Percentiles rank a stretch among this genome's conserved stretches.
Evolutionary conservation across 2,888 invertebrate genomes (phyloP).

Genomic region (Creontiades dilutus): DNA sequence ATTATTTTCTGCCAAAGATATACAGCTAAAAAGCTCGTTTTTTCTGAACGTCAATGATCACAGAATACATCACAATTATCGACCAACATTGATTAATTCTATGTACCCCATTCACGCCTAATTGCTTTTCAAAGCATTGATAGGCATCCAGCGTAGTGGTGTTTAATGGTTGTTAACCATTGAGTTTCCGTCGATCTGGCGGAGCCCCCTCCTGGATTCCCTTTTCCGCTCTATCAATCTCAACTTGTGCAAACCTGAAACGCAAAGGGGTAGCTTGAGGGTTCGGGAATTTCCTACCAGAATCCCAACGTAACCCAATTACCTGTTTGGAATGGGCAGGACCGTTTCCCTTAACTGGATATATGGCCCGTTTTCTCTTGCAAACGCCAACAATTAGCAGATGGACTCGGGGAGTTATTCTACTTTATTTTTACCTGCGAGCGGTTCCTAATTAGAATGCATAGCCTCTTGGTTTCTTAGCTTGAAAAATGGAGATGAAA

Average conservation of each 20-base stretch:
- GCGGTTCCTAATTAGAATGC: too few species aligned
- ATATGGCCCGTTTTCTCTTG: conserved; percentile 35
- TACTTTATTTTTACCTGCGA: not conserved
- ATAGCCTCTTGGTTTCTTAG: too few species aligned
- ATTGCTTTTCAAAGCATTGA: too few species aligned
- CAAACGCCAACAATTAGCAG: not conserved
- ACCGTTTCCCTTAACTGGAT: conserved; percentile 34
- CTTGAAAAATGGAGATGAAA: too few species aligned
- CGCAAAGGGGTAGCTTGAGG: conserved; percentile 36
- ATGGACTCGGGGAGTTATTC: not conserved
- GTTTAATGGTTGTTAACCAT: not conserved
- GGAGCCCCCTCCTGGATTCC: not conserved
- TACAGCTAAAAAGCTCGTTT: too few species aligned
- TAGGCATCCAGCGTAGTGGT: too few species aligned
- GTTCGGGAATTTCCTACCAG: conserved; percentile 54
- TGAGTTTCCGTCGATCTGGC: not conserved
- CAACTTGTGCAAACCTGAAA: conserved; percentile 61
- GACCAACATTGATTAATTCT: too few species aligned
- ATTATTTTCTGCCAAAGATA: too few species aligned
- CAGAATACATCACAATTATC: too few species aligned
- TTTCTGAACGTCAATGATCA: too few species aligned
- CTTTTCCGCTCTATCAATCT: conserved; percentile 67
- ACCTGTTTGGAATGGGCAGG: conserved; percentile 38
- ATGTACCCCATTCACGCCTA: too few species aligned
- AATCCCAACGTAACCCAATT: conserved; percentile 65